Base-by-base conservation (phyloP, 2,113 vertebrate genomes). In the Neodontobutis hainanensis region DNA sequence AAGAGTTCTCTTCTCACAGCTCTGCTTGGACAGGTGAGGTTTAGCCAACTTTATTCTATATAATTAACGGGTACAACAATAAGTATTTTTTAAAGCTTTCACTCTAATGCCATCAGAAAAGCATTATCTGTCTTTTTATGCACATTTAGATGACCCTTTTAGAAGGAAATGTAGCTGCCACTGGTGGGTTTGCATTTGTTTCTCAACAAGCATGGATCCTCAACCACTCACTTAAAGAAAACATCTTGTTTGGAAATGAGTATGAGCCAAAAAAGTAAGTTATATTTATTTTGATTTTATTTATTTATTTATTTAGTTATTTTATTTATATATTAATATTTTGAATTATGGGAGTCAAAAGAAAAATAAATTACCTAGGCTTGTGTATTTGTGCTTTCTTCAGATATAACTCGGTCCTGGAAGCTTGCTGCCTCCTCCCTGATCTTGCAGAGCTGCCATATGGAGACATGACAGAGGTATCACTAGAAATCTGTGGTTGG, bases 161-260 rank as follows among this genome's bases (percentile, higher is more conserved):
- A 27, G 89, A 90, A 27, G 94, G 93, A 8, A 89, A 85, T 0
- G 81, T 94, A 10, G 91, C 92, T 4, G 92, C 81, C n/a, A 86
- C 73, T 3, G 90, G 89, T 11, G 90, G 77, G 19, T 91, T 93
- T 4, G 93, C 91, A 8, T 94, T 93, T 14, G 91, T 90, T 2
- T 88, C 94, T 45, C 94, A 94, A 77, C 93, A 94, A 83, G 91
- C 92, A 35, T 94, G 94, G 93, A 93, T 94, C 75, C 87, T 94
- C 58, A 94, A 94, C 70, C 83, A 92, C 61, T 92, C 93, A 12
- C 70, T 94, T 49, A 90, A 72, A 73, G 93, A 94, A 61, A 94
- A 94, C 82, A 93, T 94, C 58, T 75, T 94, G 68, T 94, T 94
- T 84, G 93, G 92, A 64, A 89, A 89, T 4, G 81, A 88, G 46